Conservation (phyloP, 1,140 invertebrate species). For the Drosophila prosaltans region DNA sequence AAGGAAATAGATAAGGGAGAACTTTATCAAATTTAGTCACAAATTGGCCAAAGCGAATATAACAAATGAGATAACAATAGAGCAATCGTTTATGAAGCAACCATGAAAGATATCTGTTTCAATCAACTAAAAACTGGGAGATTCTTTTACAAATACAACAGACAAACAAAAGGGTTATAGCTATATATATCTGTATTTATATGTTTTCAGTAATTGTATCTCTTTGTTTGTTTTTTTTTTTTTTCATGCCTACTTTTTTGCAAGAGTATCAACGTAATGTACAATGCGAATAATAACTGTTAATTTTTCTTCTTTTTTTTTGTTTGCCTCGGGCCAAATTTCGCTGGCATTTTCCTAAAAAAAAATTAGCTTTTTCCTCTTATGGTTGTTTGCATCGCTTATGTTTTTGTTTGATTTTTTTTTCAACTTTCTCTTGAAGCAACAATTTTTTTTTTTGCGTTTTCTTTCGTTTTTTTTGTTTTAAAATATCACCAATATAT, state of each 20-base stretch:
- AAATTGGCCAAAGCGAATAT: background rate
- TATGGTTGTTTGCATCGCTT: constrained; percentile 52
- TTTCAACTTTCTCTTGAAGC: constrained; percentile 30
- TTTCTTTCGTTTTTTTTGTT: constrained; percentile 36
- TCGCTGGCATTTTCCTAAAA: background rate
- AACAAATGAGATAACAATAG: background rate
- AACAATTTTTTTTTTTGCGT: constrained; percentile 34
- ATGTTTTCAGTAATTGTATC: no score
- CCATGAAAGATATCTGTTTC: no score
- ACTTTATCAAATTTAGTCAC: no score
- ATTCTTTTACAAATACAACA: no score
- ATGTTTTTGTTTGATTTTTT: constrained; percentile 26
- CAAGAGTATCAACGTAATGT: background rate
- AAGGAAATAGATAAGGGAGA: no score
- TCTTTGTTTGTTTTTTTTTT: no score
- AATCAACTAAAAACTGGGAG: no score
- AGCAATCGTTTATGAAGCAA: no score
- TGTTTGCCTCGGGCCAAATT: background rate
- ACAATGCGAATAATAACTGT: background rate
- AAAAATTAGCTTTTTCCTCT: constrained; percentile 38
- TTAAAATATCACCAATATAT: constrained; percentile 78
- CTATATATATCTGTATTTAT: background rate
- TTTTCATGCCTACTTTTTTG: background rate
- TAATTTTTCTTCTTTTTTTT: background rate
- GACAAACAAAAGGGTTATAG: background rate